These are phyloP conservation scores for Lasaia peninsularis DNA, from an alignment of 1,140 invertebrate genomes.

Conservation along the genomic window DNA sequence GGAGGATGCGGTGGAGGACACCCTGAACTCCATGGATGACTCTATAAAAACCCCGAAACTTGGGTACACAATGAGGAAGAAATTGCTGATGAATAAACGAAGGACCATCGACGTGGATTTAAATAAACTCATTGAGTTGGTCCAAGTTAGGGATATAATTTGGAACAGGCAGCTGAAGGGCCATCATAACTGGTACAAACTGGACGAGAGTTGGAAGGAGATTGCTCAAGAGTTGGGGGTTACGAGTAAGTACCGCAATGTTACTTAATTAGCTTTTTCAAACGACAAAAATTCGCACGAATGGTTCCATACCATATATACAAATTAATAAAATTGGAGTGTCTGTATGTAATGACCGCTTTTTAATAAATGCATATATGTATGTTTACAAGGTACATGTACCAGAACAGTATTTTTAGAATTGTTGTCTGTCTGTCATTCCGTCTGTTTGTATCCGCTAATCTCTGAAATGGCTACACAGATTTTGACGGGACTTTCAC, in stretches of 20 bases:
- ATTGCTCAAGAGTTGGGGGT: slow-evolving; percentile 58
- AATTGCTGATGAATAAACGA: slow-evolving; percentile 63
- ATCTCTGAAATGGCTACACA: no score
- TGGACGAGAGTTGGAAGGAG: slow-evolving; percentile 70
- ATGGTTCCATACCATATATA: no score
- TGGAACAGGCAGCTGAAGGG: slow-evolving; percentile 68
- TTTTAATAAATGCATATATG: no score
- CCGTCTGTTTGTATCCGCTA: no score
- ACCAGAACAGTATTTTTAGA: no score
- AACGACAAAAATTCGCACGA: no score
- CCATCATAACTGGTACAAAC: slow-evolving; percentile 69
- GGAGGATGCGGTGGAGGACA: slow-evolving; percentile 56
- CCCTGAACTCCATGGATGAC: slow-evolving; percentile 57
- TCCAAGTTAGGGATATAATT: slow-evolving; percentile 54
- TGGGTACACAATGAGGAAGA: slow-evolving; percentile 65
- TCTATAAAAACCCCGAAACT: slow-evolving; percentile 64
- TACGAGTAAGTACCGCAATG: slow-evolving; percentile 48
- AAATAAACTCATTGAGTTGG: slow-evolving; percentile 64
- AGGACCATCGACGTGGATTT: slow-evolving; percentile 64
- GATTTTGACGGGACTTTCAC: no score
- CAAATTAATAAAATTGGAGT: no score
- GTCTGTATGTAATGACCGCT: no score
- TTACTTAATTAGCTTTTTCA: no score
- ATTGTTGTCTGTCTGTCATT: no score
- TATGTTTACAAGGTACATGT: no score